A percentile compares a stretch with the other conserved stretches of the same genome.
These are phyloP conservation scores for Sebastes trivittatus DNA, from an alignment of 2,797 vertebrate species.

Conservation along the genomic window DNA sequence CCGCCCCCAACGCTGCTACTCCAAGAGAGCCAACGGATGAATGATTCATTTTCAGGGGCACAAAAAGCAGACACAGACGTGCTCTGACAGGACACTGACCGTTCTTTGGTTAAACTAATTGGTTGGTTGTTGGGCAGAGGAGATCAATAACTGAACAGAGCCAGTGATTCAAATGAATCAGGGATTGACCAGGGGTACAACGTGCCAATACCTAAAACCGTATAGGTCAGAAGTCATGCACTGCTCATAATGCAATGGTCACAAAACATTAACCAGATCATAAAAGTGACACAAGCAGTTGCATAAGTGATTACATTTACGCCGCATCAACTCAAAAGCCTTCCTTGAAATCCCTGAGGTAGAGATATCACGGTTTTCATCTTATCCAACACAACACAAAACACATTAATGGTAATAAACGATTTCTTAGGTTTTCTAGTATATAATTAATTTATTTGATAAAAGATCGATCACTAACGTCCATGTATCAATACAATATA, in stretches of 20 bases:
- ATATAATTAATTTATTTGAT: too few species aligned
- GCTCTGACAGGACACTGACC: slow-evolving; percentile 30
- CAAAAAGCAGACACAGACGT: slow-evolving; percentile 27
- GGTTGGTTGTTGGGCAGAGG: slow-evolving; percentile 35
- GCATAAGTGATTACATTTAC: background rate
- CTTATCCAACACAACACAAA: background rate
- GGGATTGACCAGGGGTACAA: slow-evolving; percentile 17
- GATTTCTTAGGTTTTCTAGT: too few species aligned
- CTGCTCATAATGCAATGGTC: background rate
- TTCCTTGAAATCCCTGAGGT: background rate
- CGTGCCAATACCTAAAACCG: background rate
- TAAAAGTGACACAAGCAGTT: background rate
- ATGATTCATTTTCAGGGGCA: slow-evolving; percentile 32
- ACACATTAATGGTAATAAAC: too few species aligned
- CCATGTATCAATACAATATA: too few species aligned
- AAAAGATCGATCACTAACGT: too few species aligned
- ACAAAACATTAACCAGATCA: background rate
- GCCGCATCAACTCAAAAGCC: background rate
- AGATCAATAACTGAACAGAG: slow-evolving; percentile 53
- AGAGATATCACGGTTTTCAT: background rate
- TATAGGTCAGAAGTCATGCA: background rate
- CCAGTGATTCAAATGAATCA: slow-evolving; percentile 53
- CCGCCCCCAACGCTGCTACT: slow-evolving; percentile 18
- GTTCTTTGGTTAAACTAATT: slow-evolving; percentile 56
- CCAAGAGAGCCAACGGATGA: slow-evolving; percentile 27